Evolutionary conservation across 2,888 invertebrate species (phyloP).

Genomic region (Peribatodes rhomboidaria): DNA sequence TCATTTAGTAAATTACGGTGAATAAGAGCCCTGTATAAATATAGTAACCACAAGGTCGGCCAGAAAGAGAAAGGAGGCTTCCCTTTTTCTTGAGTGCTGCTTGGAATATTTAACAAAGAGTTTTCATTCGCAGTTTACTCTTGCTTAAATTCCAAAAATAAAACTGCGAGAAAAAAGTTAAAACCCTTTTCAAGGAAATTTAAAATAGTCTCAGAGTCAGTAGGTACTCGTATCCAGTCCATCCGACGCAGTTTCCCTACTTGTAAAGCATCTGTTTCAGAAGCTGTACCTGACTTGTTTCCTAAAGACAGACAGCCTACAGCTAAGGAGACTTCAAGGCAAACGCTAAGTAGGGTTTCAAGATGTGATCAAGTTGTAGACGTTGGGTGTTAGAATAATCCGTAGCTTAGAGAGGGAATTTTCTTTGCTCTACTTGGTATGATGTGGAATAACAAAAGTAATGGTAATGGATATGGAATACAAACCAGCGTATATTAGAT

Average conservation of each 20-base stretch:
- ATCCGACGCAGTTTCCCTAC: not conserved
- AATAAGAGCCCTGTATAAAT: constrained; percentile 19
- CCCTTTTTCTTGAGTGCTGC: constrained; percentile 24
- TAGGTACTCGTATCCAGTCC: not conserved
- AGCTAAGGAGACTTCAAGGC: constrained; percentile 8
- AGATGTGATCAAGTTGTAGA: not conserved
- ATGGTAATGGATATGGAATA: not conserved
- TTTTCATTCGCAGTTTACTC: constrained; percentile 10
- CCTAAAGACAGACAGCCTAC: not conserved
- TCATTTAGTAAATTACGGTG: constrained; percentile 25
- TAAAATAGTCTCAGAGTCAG: not conserved
- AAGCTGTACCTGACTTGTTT: constrained; percentile 6
- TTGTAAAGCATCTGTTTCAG: constrained; percentile 8
- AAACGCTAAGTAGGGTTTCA: not conserved
- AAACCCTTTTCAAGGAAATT: constrained; percentile 1
- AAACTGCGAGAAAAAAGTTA: constrained; percentile 11
- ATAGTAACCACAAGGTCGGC: constrained; percentile 36
- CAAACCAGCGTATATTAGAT: not conserved
- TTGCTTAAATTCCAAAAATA: constrained; percentile 8
- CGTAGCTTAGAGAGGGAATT: not conserved
- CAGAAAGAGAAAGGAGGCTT: constrained; percentile 34
- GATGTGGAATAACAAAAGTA: not conserved
- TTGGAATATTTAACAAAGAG: constrained; percentile 19
- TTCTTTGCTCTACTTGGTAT: not conserved
- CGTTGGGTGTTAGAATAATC: constrained; percentile 2